Base-by-base conservation (phyloP, 2,888 invertebrate species). In the Epirrita christyi region DNA sequence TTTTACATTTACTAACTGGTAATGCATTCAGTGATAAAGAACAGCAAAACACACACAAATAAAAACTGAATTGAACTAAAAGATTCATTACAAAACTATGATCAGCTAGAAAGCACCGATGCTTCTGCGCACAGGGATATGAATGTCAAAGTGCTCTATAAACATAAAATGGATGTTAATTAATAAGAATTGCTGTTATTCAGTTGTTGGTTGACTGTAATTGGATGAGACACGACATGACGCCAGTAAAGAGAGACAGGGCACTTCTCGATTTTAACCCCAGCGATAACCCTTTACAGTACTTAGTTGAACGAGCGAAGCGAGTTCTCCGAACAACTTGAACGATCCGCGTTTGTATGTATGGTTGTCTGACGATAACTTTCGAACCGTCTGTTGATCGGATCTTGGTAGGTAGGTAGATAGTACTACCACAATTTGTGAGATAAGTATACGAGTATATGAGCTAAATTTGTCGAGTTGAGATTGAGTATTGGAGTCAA, bases 261-360 rank as follows among this genome's bases (percentile, higher is more conserved):
- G 49, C 66, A 55, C 60, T 67, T 70, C 68, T 67, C 71, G 69
- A 65, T 78, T 75, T 70, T 76, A 81, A 79, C 73, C 78, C 64
- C 48, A 32, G 41, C 56, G 80, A 82, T 82, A 81, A 78, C 72
- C 68, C 59, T 51, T 4, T 40, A 58, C 14, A 63, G 51, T 45
- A 59, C 51, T 2, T 32, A 21, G 21, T 4, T 21, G 21, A 21
- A 21, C 2, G 21, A 21, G 21, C 21, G 21, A 21, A 21, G 21
- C 21, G 21, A 21, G 2, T 21, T 3, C 21, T 21, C 21, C 4
- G 21, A 21, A 21, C 4, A 21, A 21, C 21, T 21, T 21, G 21
- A 21, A 21, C 21, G 21, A 21, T 4, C 21, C 2, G 21, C 2
- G 21, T 21, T 3, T 21, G 21, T 21, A n/a, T n/a, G n/a, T n/a